Percentiles rank a stretch among this genome's conserved stretches.
Evolutionary conservation across 2,888 invertebrate species (phyloP).

Genomic region (Fissipunctia ypsillon): DNA sequence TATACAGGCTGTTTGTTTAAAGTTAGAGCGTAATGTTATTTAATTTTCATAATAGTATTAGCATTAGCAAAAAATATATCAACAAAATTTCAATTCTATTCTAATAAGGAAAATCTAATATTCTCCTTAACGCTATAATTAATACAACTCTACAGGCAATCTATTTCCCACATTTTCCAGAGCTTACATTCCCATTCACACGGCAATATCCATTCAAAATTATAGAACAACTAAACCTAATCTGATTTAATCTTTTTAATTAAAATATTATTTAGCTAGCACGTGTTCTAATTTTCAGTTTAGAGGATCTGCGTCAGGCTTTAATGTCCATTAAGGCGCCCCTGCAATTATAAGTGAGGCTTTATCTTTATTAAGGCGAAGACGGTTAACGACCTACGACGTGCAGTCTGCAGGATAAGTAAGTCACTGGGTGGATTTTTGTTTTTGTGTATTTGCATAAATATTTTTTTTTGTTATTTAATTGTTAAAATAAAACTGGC

Average conservation of each 20-base stretch:
- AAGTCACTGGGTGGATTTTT: conserved; percentile 7
- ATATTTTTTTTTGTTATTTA: too few relatives aligned
- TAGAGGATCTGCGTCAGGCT: conserved; percentile 70
- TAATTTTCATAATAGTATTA: background rate
- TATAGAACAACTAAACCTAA: conserved; percentile 34
- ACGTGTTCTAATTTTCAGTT: conserved; percentile 67
- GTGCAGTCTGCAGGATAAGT: conserved; percentile 29
- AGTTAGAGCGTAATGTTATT: background rate
- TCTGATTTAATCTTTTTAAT: conserved; percentile 67
- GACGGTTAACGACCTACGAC: conserved; percentile 50
- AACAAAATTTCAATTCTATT: background rate
- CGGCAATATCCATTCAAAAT: conserved; percentile 40
- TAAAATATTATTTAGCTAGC: conserved; percentile 73
- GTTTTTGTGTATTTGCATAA: background rate
- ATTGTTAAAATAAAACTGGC: too few relatives aligned
- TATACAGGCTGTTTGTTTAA: background rate
- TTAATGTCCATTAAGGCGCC: conserved; percentile 79
- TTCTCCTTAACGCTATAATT: background rate
- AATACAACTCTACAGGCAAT: background rate
- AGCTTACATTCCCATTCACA: conserved; percentile 21
- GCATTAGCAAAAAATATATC: background rate
- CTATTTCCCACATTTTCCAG: background rate
- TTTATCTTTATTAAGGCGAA: conserved; percentile 76
- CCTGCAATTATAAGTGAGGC: conserved; percentile 73
- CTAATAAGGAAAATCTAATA: background rate